phyloP scores from a whole-genome alignment of 1,140 invertebrate genomes.

The Bombus superbus region DNA sequence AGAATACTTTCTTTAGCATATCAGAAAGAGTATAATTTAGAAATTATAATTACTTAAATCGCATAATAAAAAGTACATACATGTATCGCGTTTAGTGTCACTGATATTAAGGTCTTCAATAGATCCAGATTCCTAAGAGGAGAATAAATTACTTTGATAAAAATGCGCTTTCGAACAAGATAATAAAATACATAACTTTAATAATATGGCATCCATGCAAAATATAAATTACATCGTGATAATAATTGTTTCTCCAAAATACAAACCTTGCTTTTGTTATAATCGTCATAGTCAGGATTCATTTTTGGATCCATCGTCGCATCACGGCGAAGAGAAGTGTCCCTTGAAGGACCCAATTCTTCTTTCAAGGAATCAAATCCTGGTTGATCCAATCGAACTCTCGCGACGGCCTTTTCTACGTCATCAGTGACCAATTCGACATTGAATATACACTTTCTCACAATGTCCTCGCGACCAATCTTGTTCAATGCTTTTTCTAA shows the following conservation, averaged over 20 bases:
- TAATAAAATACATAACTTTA: neutral
- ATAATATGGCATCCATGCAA: neutral
- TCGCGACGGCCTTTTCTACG: conserved; percentile 90
- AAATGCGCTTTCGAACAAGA: no score
- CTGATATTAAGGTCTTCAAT: conserved; percentile 83
- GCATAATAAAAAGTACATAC: conserved; percentile 70
- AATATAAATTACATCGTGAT: neutral
- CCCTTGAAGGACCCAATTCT: conserved; percentile 88
- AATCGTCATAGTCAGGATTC: conserved; percentile 87
- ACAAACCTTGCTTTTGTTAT: conserved; percentile 79
- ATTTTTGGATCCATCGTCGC: conserved; percentile 87
- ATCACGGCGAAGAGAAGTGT: conserved; percentile 85
- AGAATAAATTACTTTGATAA: conserved; percentile 4
- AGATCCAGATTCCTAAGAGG: conserved; percentile 85
- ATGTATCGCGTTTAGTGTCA: conserved; percentile 69
- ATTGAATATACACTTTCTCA: conserved; percentile 94
- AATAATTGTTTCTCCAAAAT: neutral
- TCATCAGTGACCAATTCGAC: conserved; percentile 91
- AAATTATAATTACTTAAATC: neutral
- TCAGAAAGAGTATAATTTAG: conserved; percentile 18
- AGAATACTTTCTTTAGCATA: conserved; percentile 19
- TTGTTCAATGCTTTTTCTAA: conserved; percentile 94
- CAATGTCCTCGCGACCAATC: conserved; percentile 96
- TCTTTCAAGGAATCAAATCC: conserved; percentile 89
- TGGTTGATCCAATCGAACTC: conserved; percentile 89